These are phyloP conservation scores for Aurelia coerulea DNA, from an alignment of 30 jellyfish, hydroid and myxozoan genomes.

Conservation along the genomic window DNA sequence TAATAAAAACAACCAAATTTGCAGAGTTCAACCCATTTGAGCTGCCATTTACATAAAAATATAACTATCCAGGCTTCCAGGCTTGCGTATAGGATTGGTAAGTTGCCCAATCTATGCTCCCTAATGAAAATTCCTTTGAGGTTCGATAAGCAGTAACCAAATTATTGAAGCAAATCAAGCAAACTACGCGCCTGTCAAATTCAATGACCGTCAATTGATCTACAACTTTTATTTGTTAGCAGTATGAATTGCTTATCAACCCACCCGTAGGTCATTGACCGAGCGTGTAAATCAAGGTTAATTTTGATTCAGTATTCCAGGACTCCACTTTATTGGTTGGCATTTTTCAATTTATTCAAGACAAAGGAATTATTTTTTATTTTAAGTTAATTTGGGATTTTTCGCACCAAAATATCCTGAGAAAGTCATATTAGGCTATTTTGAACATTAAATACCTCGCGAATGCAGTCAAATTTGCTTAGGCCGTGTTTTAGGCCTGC, in stretches of 20 bases:
- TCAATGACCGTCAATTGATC: constrained; percentile 42
- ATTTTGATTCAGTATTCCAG: neutral
- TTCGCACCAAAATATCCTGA: too few relatives aligned
- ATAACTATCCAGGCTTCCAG: neutral
- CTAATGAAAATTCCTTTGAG: constrained; percentile 53
- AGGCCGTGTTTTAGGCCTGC: neutral
- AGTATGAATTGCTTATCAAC: constrained; percentile 31
- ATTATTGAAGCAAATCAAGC: constrained; percentile 69
- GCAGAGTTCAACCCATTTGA: constrained; percentile 38
- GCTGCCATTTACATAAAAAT: neutral
- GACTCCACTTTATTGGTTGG: neutral
- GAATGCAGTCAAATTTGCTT: too few relatives aligned
- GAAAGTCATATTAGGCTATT: too few relatives aligned
- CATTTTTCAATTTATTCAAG: neutral
- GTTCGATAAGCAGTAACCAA: constrained; percentile 85
- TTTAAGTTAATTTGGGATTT: too few relatives aligned
- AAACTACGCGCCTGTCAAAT: constrained; percentile 67
- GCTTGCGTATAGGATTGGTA: constrained; percentile 1
- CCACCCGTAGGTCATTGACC: constrained; percentile 58
- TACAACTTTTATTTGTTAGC: constrained; percentile 9
- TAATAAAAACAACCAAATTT: neutral
- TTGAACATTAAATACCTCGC: too few relatives aligned
- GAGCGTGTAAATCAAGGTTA: constrained; percentile 1
- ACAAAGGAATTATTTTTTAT: too few relatives aligned
- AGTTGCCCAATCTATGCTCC: neutral